Conservation (phyloP, 2,797 vertebrate genomes). For the Phrynocephalus guinanensis region DNA sequence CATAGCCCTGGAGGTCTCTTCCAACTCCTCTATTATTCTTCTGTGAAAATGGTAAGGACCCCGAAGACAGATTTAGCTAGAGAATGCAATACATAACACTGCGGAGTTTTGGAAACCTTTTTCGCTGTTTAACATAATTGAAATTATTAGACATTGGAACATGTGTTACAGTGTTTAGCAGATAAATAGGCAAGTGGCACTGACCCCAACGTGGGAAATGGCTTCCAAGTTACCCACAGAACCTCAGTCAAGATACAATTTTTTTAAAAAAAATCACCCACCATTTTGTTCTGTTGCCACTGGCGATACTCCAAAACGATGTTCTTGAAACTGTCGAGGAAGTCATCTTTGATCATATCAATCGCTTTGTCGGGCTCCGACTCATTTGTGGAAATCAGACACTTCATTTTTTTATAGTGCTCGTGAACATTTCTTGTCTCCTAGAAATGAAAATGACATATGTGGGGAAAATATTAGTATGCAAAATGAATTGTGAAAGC, state of each 20-base stretch:
- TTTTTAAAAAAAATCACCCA: constrained; percentile 49
- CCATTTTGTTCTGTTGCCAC: constrained; percentile 83
- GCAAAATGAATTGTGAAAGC: neutral
- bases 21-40: neutral
- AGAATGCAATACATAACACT: no score
- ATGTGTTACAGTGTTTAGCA: neutral
- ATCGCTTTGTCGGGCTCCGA: constrained; percentile 76
- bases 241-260: neutral
- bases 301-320: constrained; percentile 83
- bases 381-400: constrained; percentile 70
- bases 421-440: constrained; percentile 90
- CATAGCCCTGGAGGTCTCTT: no score
- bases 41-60: neutral
- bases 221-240: neutral
- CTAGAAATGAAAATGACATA: constrained; percentile 71
- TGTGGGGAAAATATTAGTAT: neutral
- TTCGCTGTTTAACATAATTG: neutral
- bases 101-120: neutral
- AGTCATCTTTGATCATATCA: constrained; percentile 83
- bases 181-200: neutral
- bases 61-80: neutral
- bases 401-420: constrained; percentile 89
- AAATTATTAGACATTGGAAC: neutral
- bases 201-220: neutral
- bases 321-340: constrained; percentile 81